phyloP scores from a whole-genome alignment of 2,113 vertebrate genomes.

The Nycticebus coucang region DNA sequence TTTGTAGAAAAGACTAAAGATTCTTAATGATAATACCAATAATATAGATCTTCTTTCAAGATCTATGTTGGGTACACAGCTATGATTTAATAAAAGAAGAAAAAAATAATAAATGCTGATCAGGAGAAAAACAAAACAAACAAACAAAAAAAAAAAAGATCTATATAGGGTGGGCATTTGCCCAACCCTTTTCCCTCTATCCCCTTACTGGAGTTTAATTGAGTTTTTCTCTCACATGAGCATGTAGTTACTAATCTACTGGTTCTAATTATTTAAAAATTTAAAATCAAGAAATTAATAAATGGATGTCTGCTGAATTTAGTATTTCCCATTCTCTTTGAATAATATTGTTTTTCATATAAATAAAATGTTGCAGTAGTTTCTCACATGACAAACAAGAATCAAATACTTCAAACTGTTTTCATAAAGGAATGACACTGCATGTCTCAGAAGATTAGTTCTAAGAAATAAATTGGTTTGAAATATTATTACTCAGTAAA shows the following conservation, averaged over 20 bases:
- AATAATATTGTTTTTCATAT: not conserved
- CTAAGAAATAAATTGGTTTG: conserved; percentile 25
- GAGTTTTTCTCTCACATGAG: too few relatives aligned
- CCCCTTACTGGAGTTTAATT: too few relatives aligned
- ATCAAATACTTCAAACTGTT: conserved; percentile 1
- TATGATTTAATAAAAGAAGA: too few relatives aligned
- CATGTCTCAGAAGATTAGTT: not conserved
- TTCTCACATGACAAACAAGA: conserved; percentile 21
- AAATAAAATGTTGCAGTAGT: not conserved
- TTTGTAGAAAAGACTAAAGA: not conserved
- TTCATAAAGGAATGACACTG: not conserved
- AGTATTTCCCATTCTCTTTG: not conserved
- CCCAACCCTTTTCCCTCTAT: too few relatives aligned
- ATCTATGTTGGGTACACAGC: too few relatives aligned
- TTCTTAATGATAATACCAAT: not conserved
- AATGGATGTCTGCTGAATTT: not conserved
- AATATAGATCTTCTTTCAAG: not conserved
- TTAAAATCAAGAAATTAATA: not conserved
- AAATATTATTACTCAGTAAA: conserved; percentile 50
- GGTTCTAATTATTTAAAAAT: conserved; percentile 24
- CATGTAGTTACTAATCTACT: too few relatives aligned
- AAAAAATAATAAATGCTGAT: too few relatives aligned
- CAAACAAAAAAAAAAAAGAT: too few relatives aligned
- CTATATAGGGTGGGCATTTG: too few relatives aligned
- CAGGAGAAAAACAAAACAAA: too few relatives aligned